Evolutionary conservation across 2,797 vertebrate genomes (phyloP), one percentile per base, ranked within the genome.

Genomic region (Karalla daura): DNA sequence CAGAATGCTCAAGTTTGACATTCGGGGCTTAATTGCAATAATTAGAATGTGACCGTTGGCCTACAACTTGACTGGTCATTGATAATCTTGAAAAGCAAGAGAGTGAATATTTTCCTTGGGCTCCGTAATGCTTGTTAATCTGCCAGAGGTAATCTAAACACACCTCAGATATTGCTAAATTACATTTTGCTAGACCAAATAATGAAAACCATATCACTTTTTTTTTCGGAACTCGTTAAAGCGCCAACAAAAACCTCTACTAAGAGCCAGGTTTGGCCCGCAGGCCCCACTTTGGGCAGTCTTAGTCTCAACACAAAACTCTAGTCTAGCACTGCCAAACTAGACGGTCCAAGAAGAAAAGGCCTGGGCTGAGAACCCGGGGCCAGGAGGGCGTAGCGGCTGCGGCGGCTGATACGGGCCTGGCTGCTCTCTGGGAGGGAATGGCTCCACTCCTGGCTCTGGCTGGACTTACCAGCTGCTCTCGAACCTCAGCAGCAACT

Each of bases 381-480:
- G 52, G 49, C 56, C 55, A 54, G 59, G 63, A 35, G 17, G 70
- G 46, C 46, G 53, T 20, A 39, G 70, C 41, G 61, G 65, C 61
- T 49, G 25, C 20, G 75, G 76, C 70, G 78, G 84, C 64, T 61
- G 70, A 86, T 78, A 76, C 63, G 67, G 69, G 84, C 73, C 78
- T 79, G 70, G 66, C 76, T 55, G 40, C 50, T 63, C n/a, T n/a
- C n/a, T n/a, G n/a, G n/a, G n/a, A n/a, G n/a, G n/a, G n/a, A n/a
- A n/a, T n/a, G n/a, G n/a, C n/a, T n/a, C n/a, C n/a, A n/a, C n/a
- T n/a, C n/a, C 82, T 89, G 68, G 63, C 78, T 52, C 58, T 67
- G 41, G 13, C 33, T 62, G 53, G 46, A 67, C 80, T 65, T 74
- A 86, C 85, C 90, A 92, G 87, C 90, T 93, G 91, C 87, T 90